These are phyloP conservation scores for Nematolebias whitei DNA, from an alignment of 2,113 vertebrate genomes.

Conservation along the genomic window DNA sequence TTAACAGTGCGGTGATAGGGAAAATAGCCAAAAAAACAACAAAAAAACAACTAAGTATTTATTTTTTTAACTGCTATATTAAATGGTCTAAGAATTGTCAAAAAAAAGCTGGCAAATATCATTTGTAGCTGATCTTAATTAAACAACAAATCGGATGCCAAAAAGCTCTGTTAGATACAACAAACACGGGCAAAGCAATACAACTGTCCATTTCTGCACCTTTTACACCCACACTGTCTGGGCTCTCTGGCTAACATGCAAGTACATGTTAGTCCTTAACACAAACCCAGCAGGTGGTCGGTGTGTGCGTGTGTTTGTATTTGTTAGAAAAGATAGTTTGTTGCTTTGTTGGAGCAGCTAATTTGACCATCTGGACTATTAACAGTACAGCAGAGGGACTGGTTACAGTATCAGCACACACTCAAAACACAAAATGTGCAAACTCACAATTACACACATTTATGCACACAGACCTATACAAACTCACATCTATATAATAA, in stretches of 20 bases:
- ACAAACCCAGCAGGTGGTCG: constrained; percentile 66
- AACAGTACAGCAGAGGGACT: constrained; percentile 69
- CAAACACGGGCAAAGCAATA: constrained; percentile 17
- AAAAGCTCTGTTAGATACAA: constrained; percentile 24
- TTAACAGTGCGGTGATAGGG: too few species aligned
- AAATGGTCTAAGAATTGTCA: background rate
- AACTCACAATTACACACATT: constrained; percentile 10
- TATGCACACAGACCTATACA: background rate
- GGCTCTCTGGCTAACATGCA: constrained; percentile 49
- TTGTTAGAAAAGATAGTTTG: constrained; percentile 71
- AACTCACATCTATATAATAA: constrained; percentile 6
- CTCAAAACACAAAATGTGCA: constrained; percentile 9
- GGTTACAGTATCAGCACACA: constrained; percentile 64
- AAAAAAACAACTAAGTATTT: background rate
- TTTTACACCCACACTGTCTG: constrained; percentile 19
- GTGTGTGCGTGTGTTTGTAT: constrained; percentile 36
- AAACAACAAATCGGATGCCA: constrained; percentile 10
- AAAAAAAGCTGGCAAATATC: background rate
- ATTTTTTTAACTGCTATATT: background rate
- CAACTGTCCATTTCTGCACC: constrained; percentile 22
- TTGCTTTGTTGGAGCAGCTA: constrained; percentile 80
- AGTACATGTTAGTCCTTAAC: constrained; percentile 60
- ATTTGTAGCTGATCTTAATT: constrained; percentile 4
- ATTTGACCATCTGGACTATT: constrained; percentile 79
- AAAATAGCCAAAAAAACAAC: too few species aligned